Base-by-base conservation (phyloP, 2,113 vertebrate species). In the Psephotus haematonotus region DNA sequence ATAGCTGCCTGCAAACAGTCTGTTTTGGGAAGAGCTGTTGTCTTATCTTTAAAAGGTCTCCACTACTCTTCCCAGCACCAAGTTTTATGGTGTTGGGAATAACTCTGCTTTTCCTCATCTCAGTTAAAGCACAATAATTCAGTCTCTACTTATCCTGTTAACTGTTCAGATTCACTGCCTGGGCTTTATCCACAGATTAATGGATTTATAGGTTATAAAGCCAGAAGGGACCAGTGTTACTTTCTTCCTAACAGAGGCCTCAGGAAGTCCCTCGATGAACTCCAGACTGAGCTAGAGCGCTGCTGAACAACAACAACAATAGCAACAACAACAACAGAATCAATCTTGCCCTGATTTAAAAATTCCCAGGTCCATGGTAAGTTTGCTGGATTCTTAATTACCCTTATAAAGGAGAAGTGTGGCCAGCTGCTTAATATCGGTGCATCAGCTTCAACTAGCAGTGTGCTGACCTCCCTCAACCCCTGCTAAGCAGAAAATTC, bases 1-100 rank as follows among this genome's bases (percentile, higher is more conserved):
- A 2, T 0, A 9, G 33, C 18, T 1, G 0, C 29, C 59, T 33
- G 46, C 44, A 50, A 18, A 35, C 2, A 2, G 20, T 9, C 29
- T 37, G 24, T 13, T 37, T 9, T 9, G 67, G 50, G 71, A 37
- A 49, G 60, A 49, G 44, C 60, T 13, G n/a, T 12, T 18, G 6
- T 46, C 50, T 59, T n/a, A 4, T 33, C 43, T 4, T 13, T 31
- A 13, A 55, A 44, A 63, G 46, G 46, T 27, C 71, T 39, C 33
- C 35, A 3, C 2, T 75, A 50, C 43, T 68, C 72, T 78, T 92
- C 47, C 37, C 62, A 59, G 13, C 9, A 7, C 22, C 13, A n/a
- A 35, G 22, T 23, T 59, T 59, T n/a, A 23, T 59, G 57, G 57
- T 35, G 33, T 24, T 59, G 57, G 33, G 57, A 59, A 57, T 37